Percentiles rank a stretch among this genome's conserved stretches.
These are phyloP conservation scores for Potamarius usumacintae DNA, from an alignment of 2,113 vertebrate genomes.

Conservation along the genomic window DNA sequence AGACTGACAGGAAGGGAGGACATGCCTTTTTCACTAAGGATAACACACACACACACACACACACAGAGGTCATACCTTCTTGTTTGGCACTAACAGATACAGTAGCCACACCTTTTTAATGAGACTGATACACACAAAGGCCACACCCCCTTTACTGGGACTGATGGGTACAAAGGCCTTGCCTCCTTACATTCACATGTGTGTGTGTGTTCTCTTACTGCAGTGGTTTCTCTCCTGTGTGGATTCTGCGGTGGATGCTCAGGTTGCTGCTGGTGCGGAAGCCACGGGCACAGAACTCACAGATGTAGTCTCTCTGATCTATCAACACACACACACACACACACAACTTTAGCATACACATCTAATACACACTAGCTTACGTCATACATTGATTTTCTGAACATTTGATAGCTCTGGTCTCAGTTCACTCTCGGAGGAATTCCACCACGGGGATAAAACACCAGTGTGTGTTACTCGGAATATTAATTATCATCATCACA, in stretches of 20 bases:
- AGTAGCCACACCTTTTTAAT: not conserved
- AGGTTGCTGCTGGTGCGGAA: conserved; percentile 84
- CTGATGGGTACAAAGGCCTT: not conserved
- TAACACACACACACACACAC: too few species aligned
- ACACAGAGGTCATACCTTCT: too few species aligned
- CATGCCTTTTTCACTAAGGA: too few species aligned
- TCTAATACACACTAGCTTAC: not conserved
- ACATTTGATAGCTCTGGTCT: not conserved
- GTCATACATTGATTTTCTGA: not conserved
- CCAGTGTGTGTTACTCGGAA: not conserved
- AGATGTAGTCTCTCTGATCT: conserved; percentile 83
- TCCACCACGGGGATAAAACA: not conserved
- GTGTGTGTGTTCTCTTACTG: conserved; percentile 72
- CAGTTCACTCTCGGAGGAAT: not conserved
- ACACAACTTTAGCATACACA: not conserved
- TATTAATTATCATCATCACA: not conserved
- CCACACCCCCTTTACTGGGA: not conserved
- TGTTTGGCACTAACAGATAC: not conserved
- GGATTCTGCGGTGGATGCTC: conserved; percentile 81
- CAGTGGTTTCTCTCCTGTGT: conserved; percentile 82
- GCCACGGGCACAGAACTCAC: conserved; percentile 82
- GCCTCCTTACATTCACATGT: not conserved
- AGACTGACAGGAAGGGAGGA: too few species aligned
- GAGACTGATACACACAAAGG: not conserved
- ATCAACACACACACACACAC: not conserved